A percentile compares a stretch with the other conserved stretches of the same genome.
phyloP scores from a whole-genome alignment of 2,888 invertebrate genomes.

The Drosophila ustulata region DNA sequence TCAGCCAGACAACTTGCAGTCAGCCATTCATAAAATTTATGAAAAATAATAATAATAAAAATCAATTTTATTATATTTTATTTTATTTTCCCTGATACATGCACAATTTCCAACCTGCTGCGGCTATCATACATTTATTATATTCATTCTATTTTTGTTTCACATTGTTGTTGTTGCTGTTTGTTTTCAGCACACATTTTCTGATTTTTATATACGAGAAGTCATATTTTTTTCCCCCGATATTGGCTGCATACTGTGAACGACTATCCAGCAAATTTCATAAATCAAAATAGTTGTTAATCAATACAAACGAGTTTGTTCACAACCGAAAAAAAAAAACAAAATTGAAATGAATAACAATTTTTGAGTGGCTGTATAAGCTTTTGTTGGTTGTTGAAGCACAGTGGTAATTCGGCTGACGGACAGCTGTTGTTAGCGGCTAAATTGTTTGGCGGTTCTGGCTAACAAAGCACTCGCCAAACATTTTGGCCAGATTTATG shows the following conservation, averaged over 20 bases:
- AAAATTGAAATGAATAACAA: conserved; percentile 2
- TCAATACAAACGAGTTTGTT: conserved; percentile 62
- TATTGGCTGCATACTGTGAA: not conserved
- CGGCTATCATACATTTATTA: conserved; percentile 30
- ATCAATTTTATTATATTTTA: conserved; percentile 14
- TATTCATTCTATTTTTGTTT: conserved; percentile 29
- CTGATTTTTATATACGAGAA: conserved; percentile 26
- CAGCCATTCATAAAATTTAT: conserved; percentile 65
- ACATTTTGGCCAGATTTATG: not conserved
- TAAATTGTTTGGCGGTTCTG: not conserved
- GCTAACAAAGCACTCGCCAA: not conserved
- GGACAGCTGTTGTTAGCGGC: conserved; percentile 10
- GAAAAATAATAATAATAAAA: conserved; percentile 45
- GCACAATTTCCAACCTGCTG: conserved; percentile 12
- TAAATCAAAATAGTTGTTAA: conserved; percentile 74
- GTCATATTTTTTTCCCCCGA: conserved; percentile 2
- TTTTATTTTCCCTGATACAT: not conserved
- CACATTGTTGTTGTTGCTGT: conserved; percentile 20
- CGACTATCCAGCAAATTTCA: conserved; percentile 36
- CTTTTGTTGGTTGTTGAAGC: conserved; percentile 22
- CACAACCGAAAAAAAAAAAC: conserved; percentile 27
- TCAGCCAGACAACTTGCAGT: conserved; percentile 34
- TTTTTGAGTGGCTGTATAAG: conserved; percentile 19
- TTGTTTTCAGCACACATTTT: conserved; percentile 4
- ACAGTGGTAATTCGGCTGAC: conserved; percentile 3